Evolutionary conservation across 1,140 invertebrate species (phyloP), one percentile per base, ranked within the genome.

Genomic region (Papilio glaucus): DNA sequence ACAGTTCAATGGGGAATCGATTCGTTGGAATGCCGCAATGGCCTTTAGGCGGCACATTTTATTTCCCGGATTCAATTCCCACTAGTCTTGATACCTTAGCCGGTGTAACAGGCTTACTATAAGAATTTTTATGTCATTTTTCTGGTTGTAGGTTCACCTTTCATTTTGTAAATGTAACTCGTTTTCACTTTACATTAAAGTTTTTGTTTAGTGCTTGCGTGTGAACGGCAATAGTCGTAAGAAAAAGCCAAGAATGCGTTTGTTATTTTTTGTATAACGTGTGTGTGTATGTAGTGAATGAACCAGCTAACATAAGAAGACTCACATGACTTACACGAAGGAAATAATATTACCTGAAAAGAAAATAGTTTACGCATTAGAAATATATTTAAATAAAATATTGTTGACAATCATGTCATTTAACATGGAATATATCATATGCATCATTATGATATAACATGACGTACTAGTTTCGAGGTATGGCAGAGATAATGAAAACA

Each of bases 41-140:
- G 42, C 41, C 26, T 18, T 7, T 10, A 29, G 12, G 5, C 15
- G 41, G 65, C 1, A 39, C 24, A 18, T 49, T 69, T 69, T 69
- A 39, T 39, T 65, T 29, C 39, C 49, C 75, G 61, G 70, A 73
- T 76, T 61, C 76, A 78, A 76, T 79, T 77, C 62, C 75, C 77
- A 75, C 81, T 80, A 62, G 42, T 60, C 71, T 77, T 72, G 60
- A 79, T 77, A 72, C 76, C 65, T 75, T 53, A 77, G 37, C 53
- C 71, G 70, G 63, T 53, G 72, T 73, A 75, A 75, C 72, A 37
- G 65, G 65, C 70, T 75, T 69, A 41, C 42, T 53, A 15, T 29
- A 29, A 57, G 18, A 21, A 41, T 72, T 69, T 61, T 41, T 45
- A 26, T 68, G 4, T 4, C 1, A n/a, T 45, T 45, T 68, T 45